Percentiles rank a stretch among this genome's conserved stretches.
Evolutionary conservation across 2,888 invertebrate species (phyloP).

Genomic region (Platynereis dumerilii): DNA sequence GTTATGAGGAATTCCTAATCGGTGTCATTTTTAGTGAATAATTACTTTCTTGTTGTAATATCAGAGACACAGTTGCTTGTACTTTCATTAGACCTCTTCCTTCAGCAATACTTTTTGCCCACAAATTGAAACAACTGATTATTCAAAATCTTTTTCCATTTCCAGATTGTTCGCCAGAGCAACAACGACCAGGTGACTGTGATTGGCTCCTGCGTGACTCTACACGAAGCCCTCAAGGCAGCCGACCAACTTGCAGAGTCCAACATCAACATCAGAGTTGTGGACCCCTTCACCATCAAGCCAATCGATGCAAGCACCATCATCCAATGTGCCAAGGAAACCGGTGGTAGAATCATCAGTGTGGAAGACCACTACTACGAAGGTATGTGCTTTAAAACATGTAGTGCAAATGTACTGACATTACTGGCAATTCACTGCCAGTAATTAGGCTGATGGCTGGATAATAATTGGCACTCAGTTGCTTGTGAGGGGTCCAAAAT

Average conservation of each 20-base stretch:
- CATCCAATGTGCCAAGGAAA: slow-evolving; percentile 76
- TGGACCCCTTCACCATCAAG: slow-evolving; percentile 97
- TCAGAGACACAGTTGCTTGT: too few species aligned
- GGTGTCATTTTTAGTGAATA: too few species aligned
- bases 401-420: neutral
- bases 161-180: slow-evolving; percentile 77
- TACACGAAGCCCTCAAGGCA: slow-evolving; percentile 88
- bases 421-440: too few species aligned
- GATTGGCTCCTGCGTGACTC: slow-evolving; percentile 92
- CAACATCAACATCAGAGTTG: slow-evolving; percentile 77
- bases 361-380: slow-evolving; percentile 98
- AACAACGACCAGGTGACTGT: slow-evolving; percentile 81
- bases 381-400: slow-evolving; percentile 70
- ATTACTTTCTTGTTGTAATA: too few species aligned
- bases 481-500: too few species aligned
- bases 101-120: too few species aligned
- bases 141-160: slow-evolving; percentile 8
- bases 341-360: slow-evolving; percentile 83
- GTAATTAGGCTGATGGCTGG: too few species aligned
- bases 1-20: too few species aligned
- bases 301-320: slow-evolving; percentile 86
- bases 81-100: too few species aligned
- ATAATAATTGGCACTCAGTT: too few species aligned
- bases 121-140: too few species aligned
- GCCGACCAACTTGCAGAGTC: slow-evolving; percentile 74